Base-by-base conservation (phyloP, 1,140 invertebrate genomes). In the Sarcophaga bullata region DNA sequence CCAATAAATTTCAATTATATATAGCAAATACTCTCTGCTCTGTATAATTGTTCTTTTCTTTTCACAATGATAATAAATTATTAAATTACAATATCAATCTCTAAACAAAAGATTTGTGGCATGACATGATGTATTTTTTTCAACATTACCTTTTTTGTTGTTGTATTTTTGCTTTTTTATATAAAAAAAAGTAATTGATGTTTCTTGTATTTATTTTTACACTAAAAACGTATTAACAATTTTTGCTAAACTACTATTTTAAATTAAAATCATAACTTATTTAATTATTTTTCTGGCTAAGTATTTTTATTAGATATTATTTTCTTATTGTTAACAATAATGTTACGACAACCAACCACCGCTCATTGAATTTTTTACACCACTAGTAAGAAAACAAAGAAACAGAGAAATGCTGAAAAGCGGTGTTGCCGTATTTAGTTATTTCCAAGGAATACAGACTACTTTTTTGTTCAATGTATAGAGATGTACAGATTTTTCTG, bases 201-300 rank as follows among this genome's bases (percentile, higher is more conserved):
- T 37, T 37, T 37, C 25, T 37, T 37, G 25, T 37, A 37, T 37
- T 37, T 37, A 2, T 37, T 58, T 58, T 58, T 58, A n/a, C 54
- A 58, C 54, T 58, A 58, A n/a, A 58, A 58, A 15, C 54, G 15
- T n/a, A 58, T 58, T 58, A 58, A 58, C n/a, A 58, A 58, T 58
- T n/a, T 58, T n/a, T 58, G 54, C n/a, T 58, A 58, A 37, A 58
- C 54, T n/a, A 13, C 7, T 58, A 58, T n/a, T 11, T n/a, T 58
- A n/a, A 58, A 58, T 58, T 58, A 58, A 58, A 58, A n/a, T 58
- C n/a, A 58, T 58, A 58, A 58, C 54, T 58, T 58, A n/a, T 58
- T 58, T 58, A n/a, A 6, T 58, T 58, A n/a, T 15, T 58, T 58
- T 58, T n/a, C 54, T 52, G 8, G n/a, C 54, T 58, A 58, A 58